Evolutionary conservation across 2,888 invertebrate genomes (phyloP).

Genomic region (Camptogramma bilineatum): DNA sequence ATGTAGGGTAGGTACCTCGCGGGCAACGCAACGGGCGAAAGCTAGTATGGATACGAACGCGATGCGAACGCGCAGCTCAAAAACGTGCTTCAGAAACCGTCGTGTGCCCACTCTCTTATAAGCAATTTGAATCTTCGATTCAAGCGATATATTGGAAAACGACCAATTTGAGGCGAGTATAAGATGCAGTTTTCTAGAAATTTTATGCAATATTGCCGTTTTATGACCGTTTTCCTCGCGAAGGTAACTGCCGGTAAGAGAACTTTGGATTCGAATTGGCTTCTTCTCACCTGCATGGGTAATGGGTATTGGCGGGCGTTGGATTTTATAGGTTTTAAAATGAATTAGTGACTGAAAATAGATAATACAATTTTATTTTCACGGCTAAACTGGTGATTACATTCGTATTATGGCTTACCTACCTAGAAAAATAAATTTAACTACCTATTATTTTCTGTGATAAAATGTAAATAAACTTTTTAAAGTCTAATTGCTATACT

Average conservation of each 20-base stretch:
- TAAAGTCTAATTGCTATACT: no score
- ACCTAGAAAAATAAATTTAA: no score
- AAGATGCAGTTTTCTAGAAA: constrained; percentile 55
- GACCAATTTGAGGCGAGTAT: constrained; percentile 52
- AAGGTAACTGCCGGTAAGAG: constrained; percentile 16
- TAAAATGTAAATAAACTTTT: no score
- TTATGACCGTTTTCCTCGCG: constrained; percentile 54
- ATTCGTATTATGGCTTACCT: background rate
- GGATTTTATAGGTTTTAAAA: constrained; percentile 3
- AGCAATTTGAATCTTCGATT: constrained; percentile 45
- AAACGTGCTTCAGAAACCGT: no score
- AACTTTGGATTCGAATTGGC: constrained; percentile 24
- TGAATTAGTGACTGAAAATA: constrained; percentile 1
- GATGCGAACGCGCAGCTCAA: no score
- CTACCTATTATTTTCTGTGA: no score
- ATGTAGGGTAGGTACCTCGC: no score
- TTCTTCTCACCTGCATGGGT: constrained; percentile 15
- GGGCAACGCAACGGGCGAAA: no score
- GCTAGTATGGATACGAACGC: no score
- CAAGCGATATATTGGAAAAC: constrained; percentile 52
- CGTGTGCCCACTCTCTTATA: no score
- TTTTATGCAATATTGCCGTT: constrained; percentile 63
- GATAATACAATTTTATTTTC: background rate
- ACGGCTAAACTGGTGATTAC: background rate
- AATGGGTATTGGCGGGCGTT: constrained; percentile 1